Percentiles rank a stretch among this genome's conserved stretches.
These are phyloP conservation scores for Chrysemys picta DNA, from an alignment of 2,113 vertebrate genomes.

Conservation along the genomic window DNA sequence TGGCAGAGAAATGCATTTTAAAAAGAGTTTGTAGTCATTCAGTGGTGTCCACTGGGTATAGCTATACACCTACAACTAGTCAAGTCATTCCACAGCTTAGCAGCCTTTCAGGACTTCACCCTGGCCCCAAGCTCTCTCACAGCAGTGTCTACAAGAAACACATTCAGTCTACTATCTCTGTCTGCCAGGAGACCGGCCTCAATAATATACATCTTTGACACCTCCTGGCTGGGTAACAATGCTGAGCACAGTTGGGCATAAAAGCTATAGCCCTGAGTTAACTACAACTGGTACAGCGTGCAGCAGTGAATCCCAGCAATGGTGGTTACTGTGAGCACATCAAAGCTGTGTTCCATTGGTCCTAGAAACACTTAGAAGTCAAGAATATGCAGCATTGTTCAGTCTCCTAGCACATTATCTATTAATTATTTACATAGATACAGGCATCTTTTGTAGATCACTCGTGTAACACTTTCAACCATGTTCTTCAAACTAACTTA, in stretches of 20 bases:
- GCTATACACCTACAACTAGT: neutral
- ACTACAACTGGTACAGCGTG: neutral
- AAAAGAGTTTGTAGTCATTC: neutral
- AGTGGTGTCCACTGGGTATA: neutral
- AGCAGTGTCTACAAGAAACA: rapidly evolving
- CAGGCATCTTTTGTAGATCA: neutral
- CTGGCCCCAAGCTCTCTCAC: neutral
- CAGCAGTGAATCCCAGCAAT: neutral
- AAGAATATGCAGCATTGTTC: too few relatives aligned
- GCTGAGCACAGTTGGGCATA: rapidly evolving
- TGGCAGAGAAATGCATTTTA: neutral
- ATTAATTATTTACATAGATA: slow-evolving; percentile 19
- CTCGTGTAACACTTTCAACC: neutral
- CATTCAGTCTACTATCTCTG: neutral
- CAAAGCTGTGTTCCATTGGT: rapidly evolving
- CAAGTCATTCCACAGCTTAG: neutral
- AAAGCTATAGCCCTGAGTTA: neutral
- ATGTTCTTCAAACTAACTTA: neutral
- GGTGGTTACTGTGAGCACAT: rapidly evolving
- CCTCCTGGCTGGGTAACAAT: rapidly evolving
- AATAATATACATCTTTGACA: neutral
- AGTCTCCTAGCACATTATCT: slow-evolving; percentile 23
- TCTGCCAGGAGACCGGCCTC: rapidly evolving
- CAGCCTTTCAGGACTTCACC: neutral
- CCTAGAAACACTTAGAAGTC: neutral